phyloP scores from a whole-genome alignment of 2,888 invertebrate genomes.

The Torymus aiolomorphi region DNA sequence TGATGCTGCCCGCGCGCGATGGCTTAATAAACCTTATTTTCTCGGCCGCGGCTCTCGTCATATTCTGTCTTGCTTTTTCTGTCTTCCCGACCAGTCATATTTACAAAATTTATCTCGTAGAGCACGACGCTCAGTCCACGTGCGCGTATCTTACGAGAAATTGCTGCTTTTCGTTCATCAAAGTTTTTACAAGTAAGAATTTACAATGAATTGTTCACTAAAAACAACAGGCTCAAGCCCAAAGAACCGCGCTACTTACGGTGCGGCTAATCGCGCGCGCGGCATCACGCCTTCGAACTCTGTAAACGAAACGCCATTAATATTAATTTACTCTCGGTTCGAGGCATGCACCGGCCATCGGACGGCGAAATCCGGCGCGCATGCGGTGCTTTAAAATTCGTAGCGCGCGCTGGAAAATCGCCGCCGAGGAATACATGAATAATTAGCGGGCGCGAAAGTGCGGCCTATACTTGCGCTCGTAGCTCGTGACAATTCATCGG shows the following conservation, averaged over 20 bases:
- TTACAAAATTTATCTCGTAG: constrained; percentile 9
- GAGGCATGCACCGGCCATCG: constrained; percentile 46
- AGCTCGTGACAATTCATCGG: constrained; percentile 39
- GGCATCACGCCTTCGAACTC: constrained; percentile 60
- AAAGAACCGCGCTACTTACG: constrained; percentile 36
- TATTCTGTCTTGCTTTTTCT: neutral
- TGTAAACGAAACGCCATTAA: constrained; percentile 63
- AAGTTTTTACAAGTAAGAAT: no score
- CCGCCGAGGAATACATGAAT: constrained; percentile 65
- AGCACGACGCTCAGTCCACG: neutral
- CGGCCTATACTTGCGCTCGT: no score
- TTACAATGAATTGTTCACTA: no score
- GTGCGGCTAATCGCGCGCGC: constrained; percentile 55
- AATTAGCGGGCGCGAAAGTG: constrained; percentile 56
- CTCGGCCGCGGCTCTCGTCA: constrained; percentile 13
- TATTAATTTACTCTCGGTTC: constrained; percentile 62
- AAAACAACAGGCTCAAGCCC: neutral
- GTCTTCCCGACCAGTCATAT: neutral
- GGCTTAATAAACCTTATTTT: constrained; percentile 50
- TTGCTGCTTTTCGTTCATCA: no score
- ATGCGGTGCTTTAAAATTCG: constrained; percentile 62
- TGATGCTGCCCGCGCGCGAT: constrained; percentile 40
- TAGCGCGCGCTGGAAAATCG: constrained; percentile 63
- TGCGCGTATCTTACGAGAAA: no score
- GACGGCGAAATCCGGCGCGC: constrained; percentile 7